A percentile compares a stretch with the other conserved stretches of the same genome.
Conservation (phyloP, 2,888 invertebrate species). For the Cantharis flavilabris region DNA sequence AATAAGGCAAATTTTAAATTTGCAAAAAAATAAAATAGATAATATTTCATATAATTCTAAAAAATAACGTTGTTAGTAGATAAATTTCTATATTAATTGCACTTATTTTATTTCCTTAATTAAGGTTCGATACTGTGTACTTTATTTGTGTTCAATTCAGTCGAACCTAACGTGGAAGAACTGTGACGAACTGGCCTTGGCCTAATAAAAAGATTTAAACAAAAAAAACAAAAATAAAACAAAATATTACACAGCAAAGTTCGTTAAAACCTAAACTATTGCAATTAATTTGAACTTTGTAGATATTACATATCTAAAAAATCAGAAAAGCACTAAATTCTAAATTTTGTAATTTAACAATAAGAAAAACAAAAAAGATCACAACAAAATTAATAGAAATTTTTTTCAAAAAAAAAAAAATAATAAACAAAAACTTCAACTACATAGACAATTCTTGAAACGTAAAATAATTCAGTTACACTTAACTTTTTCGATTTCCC, state of each 20-base stretch:
- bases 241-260: conserved; percentile 29
- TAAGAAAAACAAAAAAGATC: conserved; percentile 24
- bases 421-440: conserved; percentile 16
- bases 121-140: conserved; percentile 32
- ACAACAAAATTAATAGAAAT: conserved; percentile 10
- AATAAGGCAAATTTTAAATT: conserved; percentile 44
- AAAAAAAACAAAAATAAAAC: conserved; percentile 41
- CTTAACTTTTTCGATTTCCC: conserved; percentile 24
- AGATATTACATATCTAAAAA: conserved; percentile 33
- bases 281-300: conserved; percentile 25
- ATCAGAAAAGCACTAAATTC: conserved; percentile 6
- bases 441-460: conserved; percentile 8
- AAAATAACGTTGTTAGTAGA: conserved; percentile 50
- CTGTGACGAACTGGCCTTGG: conserved; percentile 55
- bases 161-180: conserved; percentile 50
- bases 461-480: conserved; percentile 18
- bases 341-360: conserved; percentile 17
- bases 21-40: conserved; percentile 34
- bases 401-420: background rate
- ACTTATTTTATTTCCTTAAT: conserved; percentile 49
- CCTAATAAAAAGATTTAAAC: conserved; percentile 53
- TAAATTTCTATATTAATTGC: conserved; percentile 56
- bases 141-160: conserved; percentile 17
- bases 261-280: conserved; percentile 26
- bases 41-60: conserved; percentile 33